Conservation (phyloP, 2,888 invertebrate genomes). For the Hirtodrosophila cameraria region DNA sequence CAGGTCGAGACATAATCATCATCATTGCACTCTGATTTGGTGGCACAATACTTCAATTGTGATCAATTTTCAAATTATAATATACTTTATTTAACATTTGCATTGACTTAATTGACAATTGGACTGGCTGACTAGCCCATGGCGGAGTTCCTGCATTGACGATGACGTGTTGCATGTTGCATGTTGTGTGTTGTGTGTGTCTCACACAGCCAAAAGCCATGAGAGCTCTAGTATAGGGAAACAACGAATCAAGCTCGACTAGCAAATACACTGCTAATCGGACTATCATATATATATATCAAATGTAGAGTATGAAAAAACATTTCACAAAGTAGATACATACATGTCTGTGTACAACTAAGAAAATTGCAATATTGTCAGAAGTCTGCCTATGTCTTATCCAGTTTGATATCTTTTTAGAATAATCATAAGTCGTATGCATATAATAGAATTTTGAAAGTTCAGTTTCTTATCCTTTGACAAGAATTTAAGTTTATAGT, state of each 20-base stretch:
- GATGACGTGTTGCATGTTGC: slow-evolving; percentile 69
- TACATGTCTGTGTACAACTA: too few relatives aligned
- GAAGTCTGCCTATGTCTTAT: too few relatives aligned
- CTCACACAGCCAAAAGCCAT: slow-evolving; percentile 9
- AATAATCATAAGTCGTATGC: too few relatives aligned
- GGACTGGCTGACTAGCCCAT: slow-evolving; percentile 44
- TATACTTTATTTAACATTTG: slow-evolving; percentile 61
- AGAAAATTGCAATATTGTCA: too few relatives aligned
- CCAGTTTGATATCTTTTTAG: too few relatives aligned
- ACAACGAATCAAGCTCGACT: slow-evolving; percentile 3
- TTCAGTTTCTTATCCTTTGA: too few relatives aligned
- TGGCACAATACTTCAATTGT: slow-evolving; percentile 21
- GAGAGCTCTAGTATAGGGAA: slow-evolving; percentile 22
- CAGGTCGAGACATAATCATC: slow-evolving; percentile 28
- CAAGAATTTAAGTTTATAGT: too few relatives aligned
- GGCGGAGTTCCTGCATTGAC: slow-evolving; percentile 25
- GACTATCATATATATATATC: too few relatives aligned
- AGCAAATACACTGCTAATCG: slow-evolving; percentile 9
- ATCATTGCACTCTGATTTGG: slow-evolving; percentile 26
- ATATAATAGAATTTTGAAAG: too few relatives aligned
- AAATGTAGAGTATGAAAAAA: not conserved
- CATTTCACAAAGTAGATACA: too few relatives aligned
- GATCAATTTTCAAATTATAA: slow-evolving; percentile 47
- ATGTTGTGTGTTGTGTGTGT: slow-evolving; percentile 10
- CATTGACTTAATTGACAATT: slow-evolving; percentile 70